Evolutionary conservation across 2,113 vertebrate genomes (phyloP).

Genomic region (Lampris incognitus): DNA sequence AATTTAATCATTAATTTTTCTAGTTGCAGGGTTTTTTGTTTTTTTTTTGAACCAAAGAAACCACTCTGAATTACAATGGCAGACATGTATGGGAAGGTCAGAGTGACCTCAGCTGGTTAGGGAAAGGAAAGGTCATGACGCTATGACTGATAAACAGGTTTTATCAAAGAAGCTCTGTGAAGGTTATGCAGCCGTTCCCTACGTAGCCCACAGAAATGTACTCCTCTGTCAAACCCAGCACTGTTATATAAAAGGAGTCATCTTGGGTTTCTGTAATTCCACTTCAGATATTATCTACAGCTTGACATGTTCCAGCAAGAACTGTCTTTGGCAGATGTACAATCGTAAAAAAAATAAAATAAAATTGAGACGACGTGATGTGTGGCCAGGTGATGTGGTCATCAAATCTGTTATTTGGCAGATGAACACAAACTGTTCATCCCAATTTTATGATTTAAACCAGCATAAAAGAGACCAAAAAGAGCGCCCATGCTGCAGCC

Average conservation of each 20-base stretch:
- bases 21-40: not conserved
- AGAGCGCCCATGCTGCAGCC: too few relatives aligned
- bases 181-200: constrained; percentile 8
- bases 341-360: too few relatives aligned
- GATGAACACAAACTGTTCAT: too few relatives aligned
- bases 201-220: not conserved
- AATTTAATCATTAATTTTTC: constrained; percentile 20
- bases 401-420: too few relatives aligned
- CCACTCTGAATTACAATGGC: constrained; percentile 5
- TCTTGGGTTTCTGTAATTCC: constrained; percentile 14
- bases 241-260: not conserved
- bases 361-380: too few relatives aligned
- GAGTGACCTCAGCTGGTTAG: not conserved
- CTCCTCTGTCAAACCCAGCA: not conserved
- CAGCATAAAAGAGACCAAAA: too few relatives aligned
- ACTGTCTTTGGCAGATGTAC: not conserved
- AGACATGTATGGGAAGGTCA: constrained; percentile 1
- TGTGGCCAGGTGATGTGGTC: too few relatives aligned
- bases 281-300: not conserved
- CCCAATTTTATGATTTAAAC: too few relatives aligned
- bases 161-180: constrained; percentile 10
- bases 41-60: not conserved
- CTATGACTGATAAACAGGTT: not conserved
- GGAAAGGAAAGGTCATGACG: not conserved
- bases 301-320: not conserved